Percentiles rank a stretch among this genome's conserved stretches.
Evolutionary conservation across 2,113 vertebrate genomes (phyloP).

Genomic region (Macroglossus sobrinus): DNA sequence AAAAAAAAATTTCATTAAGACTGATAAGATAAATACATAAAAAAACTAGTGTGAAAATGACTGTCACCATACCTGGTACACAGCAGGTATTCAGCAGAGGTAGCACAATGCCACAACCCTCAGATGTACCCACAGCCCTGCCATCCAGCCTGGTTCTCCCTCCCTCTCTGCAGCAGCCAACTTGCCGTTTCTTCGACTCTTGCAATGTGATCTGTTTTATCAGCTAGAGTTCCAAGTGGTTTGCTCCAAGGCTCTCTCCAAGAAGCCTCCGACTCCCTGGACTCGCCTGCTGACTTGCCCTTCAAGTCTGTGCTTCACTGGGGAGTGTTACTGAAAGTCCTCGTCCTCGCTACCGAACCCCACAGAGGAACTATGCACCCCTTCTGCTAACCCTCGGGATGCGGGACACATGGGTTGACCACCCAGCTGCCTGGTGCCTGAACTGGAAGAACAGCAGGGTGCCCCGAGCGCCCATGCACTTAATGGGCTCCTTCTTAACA

Average conservation of each 20-base stretch:
- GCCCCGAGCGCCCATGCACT: accelerated
- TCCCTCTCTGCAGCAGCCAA: not conserved
- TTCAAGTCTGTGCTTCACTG: not conserved
- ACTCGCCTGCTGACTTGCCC: not conserved
- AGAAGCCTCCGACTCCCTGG: not conserved
- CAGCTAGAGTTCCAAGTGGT: not conserved
- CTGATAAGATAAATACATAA: not conserved
- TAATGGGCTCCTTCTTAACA: not conserved
- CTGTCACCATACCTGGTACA: not conserved
- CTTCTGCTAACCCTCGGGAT: not conserved
- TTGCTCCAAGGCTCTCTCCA: not conserved
- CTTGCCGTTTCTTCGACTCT: not conserved
- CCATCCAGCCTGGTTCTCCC: not conserved
- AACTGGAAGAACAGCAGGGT: not conserved
- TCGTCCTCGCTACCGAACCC: not conserved
- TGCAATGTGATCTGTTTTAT: not conserved
- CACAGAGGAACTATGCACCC: not conserved
- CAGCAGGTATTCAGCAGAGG: not conserved
- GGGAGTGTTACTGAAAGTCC: not conserved
- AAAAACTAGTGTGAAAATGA: not conserved
- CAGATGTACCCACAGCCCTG: accelerated
- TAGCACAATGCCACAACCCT: not conserved
- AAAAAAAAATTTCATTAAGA: not conserved
- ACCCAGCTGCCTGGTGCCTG: no score
- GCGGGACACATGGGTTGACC: no score